A percentile compares a stretch with the other conserved stretches of the same genome.
Conservation (phyloP, 1,140 invertebrate species). For the Drosophila orena region DNA sequence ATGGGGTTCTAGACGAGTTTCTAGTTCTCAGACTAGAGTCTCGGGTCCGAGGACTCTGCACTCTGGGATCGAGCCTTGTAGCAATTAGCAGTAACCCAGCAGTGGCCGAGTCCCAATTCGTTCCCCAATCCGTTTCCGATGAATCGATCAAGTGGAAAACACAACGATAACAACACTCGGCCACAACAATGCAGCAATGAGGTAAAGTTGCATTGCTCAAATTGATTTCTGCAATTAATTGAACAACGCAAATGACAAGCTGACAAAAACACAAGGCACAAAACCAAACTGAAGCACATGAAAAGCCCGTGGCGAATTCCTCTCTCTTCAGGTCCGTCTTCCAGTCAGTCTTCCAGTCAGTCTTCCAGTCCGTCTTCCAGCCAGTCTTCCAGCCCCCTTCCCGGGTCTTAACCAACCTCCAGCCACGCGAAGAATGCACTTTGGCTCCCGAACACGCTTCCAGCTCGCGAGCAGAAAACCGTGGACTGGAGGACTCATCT, state of each 20-base stretch:
- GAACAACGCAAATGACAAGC: constrained; percentile 82
- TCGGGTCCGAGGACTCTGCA: constrained; percentile 6
- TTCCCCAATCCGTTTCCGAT: constrained; percentile 73
- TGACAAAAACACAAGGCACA: constrained; percentile 47
- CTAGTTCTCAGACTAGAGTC: constrained; percentile 25
- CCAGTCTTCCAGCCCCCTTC: not conserved
- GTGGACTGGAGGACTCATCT: constrained; percentile 9
- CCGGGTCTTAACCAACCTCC: constrained; percentile 35
- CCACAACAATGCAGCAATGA: constrained; percentile 68
- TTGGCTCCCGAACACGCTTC: constrained; percentile 71
- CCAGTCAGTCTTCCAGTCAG: constrained; percentile 2
- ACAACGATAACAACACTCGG: constrained; percentile 20
- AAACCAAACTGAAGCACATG: constrained; percentile 18
- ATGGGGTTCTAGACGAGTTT: constrained; percentile 45
- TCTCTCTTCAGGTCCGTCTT: not conserved
- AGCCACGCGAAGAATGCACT: constrained; percentile 60
- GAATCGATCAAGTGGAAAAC: constrained; percentile 67
- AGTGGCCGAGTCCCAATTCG: constrained; percentile 62
- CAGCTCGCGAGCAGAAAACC: constrained; percentile 55
- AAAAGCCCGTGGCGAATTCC: constrained; percentile 27
- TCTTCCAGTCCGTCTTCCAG: no score
- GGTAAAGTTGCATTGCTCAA: constrained; percentile 80
- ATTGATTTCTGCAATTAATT: constrained; percentile 84
- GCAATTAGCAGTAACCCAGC: constrained; percentile 74
- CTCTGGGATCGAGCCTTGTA: constrained; percentile 48